Conservation (phyloP, 2,113 vertebrate genomes). For the Actenoides lindsayi region DNA sequence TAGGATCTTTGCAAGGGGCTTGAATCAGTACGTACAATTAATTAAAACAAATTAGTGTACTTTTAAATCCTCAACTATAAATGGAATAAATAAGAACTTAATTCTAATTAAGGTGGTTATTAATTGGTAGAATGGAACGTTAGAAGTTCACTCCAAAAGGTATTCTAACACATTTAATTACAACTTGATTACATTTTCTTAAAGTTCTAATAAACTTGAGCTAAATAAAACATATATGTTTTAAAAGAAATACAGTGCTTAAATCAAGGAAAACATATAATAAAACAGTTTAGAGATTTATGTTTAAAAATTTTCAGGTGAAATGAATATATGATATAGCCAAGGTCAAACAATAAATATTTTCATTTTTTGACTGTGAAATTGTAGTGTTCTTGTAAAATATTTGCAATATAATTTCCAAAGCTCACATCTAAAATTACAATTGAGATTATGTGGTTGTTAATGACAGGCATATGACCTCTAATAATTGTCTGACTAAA, state of each 20-base stretch:
- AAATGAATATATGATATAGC: background rate
- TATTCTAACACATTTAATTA: background rate
- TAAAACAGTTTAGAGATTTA: background rate
- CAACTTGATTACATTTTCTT: background rate
- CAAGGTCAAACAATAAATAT: background rate
- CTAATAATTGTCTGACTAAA: background rate
- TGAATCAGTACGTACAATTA: background rate
- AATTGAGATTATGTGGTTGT: background rate
- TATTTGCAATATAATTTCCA: background rate
- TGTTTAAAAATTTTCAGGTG: background rate
- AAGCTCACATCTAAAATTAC: background rate
- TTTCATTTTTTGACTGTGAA: background rate
- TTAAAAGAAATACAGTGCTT: background rate
- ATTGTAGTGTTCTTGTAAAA: background rate
- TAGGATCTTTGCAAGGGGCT: background rate
- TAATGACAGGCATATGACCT: background rate
- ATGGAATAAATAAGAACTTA: background rate
- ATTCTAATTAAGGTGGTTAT: background rate
- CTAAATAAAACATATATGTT: background rate
- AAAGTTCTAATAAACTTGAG: background rate
- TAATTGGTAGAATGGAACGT: background rate
- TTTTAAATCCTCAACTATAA: background rate
- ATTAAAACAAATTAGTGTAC: background rate
- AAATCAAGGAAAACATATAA: background rate
- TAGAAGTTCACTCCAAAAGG: background rate